Base-by-base conservation (phyloP, 2,888 invertebrate species). In the Cataglyphis livida region DNA sequence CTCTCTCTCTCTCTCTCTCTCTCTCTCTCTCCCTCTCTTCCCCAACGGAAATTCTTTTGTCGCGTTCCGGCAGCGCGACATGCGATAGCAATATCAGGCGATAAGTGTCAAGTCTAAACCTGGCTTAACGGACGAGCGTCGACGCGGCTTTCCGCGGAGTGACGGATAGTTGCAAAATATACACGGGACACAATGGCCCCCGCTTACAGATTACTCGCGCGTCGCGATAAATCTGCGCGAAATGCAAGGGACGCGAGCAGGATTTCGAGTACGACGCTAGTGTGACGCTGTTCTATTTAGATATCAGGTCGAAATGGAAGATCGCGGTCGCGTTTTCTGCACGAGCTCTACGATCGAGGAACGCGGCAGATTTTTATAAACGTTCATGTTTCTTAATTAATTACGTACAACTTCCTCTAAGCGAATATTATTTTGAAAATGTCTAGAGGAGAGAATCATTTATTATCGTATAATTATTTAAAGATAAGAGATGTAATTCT, bases 51-150 rank as follows among this genome's bases (percentile, higher is more conserved):
- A 79, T 79, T 79, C 78, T 79, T 79, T 79, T 71, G 78, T 71
- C 78, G 78, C 78, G 18, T 71, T 18, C 78, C 73, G 78, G 41
- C 44, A 59, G 71, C 59, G 32, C 78, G 78, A 79, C 78, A 73
- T 71, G 59, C 78, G 73, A 79, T 79, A 79, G 78, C 78, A 79
- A 79, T 79, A 79, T 79, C 78, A 59, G 73, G 59, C 78, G 73
- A 71, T 79, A 79, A 79, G 78, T 71, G 78, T 79, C 78, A 79
- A 73, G 73, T 79, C 32, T 79, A 73, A 79, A 79, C 73, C 78
- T 59, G 59, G 78, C 78, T 79, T 79, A 79, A 79, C 73, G 74
- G 78, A 79, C 71, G 78, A 79, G 78, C 78, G 78, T 59, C 78
- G 78, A 79, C 78, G 73, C 44, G 78, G 78, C 78, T 79, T 73